Evolutionary conservation across 2,888 invertebrate genomes (phyloP), one percentile per base, ranked within the genome.

Genomic region (Habroteleia sp.): DNA sequence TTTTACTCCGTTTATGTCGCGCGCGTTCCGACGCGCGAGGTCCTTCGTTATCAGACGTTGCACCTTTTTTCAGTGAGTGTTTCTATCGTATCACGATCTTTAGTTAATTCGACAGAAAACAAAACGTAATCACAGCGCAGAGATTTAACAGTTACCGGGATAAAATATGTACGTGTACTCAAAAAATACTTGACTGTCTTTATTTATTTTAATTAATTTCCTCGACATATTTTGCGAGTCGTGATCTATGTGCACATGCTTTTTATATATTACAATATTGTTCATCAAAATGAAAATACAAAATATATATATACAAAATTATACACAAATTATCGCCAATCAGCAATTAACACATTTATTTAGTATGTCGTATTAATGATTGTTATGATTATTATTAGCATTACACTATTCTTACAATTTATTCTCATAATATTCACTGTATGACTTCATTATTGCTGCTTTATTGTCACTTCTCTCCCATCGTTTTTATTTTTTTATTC

Each of bases 111-210:
- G 65, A 65, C 65, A 41, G 7, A 50, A 58, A 56, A 50, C 25
- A 20, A 13, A 35, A 44, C 76, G 74, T 68, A 77, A 80, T 74
- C 73, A 62, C 74, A 71, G 77, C 73, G 66, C 63, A 63, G 27
- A 50, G 56, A 35, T 68, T 16, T 27, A 68, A 72, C 66, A 73
- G 46, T 25, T 31, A 50, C 33, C 60, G 52, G 60, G 44, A 41
- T 76, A 76, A 27, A 41, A 35, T 23, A 44, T 68, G 62, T 68
- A 68, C 33, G 52, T 68, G 66, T 68, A 74, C 68, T 62, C 69
- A 71, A n/a, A n/a, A n/a, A n/a, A 52, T 37, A 71, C 62, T 62
- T 62, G 68, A 63, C 60, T 68, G 62, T 74, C 42, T 41, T 60
- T 48, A 42, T 72, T 69, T 69, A 69, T 74, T 74, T 74, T 62